These are phyloP conservation scores for Bovichtus variegatus DNA, from an alignment of 2,797 vertebrate genomes.

Conservation along the genomic window DNA sequence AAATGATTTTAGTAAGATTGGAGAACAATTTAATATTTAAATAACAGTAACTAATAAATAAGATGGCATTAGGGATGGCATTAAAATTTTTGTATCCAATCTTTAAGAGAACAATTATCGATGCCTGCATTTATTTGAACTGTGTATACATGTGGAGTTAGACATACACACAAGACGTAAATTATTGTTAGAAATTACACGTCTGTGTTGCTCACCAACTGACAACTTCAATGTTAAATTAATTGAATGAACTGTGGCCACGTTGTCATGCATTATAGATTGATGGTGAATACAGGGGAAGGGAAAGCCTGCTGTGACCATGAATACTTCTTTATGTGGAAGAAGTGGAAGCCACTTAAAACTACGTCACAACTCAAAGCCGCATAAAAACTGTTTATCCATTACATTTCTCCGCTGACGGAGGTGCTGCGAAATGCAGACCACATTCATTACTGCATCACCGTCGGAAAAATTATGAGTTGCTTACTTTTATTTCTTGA, in stretches of 20 bases:
- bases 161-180: background rate
- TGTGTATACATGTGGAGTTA: background rate
- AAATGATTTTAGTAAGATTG: background rate
- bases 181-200: background rate
- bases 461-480: constrained; percentile 1
- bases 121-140: background rate
- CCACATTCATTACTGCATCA: background rate
- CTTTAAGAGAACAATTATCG: background rate
- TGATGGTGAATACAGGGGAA: background rate
- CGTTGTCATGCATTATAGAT: background rate
- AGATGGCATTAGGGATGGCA: background rate
- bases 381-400: background rate
- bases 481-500: background rate
- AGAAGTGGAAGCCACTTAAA: background rate
- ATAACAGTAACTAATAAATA: no score
- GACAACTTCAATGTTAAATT: background rate
- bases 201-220: background rate
- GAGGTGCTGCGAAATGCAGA: background rate
- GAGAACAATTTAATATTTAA: background rate
- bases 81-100: background rate
- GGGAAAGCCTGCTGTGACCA: background rate
- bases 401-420: background rate
- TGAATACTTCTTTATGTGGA: background rate
- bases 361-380: background rate
- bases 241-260: background rate